Percentiles rank a stretch among this genome's conserved stretches.
phyloP scores from a whole-genome alignment of 2,888 invertebrate genomes.

The Osedax frankpressi region DNA sequence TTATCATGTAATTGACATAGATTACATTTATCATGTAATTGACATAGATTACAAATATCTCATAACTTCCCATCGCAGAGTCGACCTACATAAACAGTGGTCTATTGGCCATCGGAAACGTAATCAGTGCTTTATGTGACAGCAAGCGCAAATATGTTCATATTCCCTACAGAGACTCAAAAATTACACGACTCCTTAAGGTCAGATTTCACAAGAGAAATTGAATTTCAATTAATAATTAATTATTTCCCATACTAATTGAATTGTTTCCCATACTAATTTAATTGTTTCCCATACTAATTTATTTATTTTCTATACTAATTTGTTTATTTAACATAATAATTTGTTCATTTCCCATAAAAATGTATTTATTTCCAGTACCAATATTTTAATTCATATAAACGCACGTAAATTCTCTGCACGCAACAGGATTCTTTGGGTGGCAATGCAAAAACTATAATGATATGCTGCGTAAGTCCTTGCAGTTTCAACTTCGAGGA shows the following conservation, averaged over 20 bases:
- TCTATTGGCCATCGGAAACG: constrained; percentile 45
- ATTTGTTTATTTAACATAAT: not conserved
- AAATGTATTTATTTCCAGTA: not conserved
- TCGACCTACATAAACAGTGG: constrained; percentile 48
- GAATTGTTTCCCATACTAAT: no score
- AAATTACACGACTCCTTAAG: constrained; percentile 44
- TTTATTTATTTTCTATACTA: not conserved
- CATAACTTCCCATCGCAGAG: constrained; percentile 34
- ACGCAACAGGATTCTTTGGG: constrained; percentile 46
- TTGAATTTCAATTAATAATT: no score
- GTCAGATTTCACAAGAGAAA: no score
- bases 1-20: no score
- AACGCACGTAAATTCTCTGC: constrained; percentile 14
- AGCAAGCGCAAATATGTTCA: constrained; percentile 39
- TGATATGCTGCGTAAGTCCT: constrained; percentile 47
- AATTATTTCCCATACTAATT: no score
- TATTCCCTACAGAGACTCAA: constrained; percentile 46
- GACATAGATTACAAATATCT: no score
- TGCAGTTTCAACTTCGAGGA: constrained; percentile 45
- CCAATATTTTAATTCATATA: not conserved
- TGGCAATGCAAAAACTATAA: constrained; percentile 45
- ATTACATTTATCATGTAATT: no score
- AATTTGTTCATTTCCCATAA: not conserved
- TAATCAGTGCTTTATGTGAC: constrained; percentile 45
- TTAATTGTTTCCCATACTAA: no score